A percentile compares a stretch with the other conserved stretches of the same genome.
These are phyloP conservation scores for Andrena marginata DNA, from an alignment of 2,888 invertebrate genomes.

Conservation along the genomic window DNA sequence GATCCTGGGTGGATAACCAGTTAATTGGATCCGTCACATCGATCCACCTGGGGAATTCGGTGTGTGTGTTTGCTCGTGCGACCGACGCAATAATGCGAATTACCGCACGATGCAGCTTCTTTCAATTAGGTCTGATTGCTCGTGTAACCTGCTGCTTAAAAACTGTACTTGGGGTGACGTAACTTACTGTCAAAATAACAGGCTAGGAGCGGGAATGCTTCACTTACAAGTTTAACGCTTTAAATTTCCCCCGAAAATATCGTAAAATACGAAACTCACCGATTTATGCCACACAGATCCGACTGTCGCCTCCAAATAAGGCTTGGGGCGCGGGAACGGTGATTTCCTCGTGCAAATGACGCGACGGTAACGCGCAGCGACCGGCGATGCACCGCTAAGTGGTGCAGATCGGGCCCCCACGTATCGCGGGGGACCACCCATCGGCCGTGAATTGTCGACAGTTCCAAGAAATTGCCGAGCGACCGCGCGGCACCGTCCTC, in stretches of 20 bases:
- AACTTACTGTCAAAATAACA: no score
- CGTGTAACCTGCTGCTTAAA: no score
- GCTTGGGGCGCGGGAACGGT: background rate
- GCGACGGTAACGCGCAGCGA: background rate
- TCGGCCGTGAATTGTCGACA: conserved; percentile 71
- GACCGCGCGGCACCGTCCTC: conserved; percentile 51
- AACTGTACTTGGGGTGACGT: no score
- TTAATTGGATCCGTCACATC: conserved; percentile 74
- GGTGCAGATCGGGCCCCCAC: conserved; percentile 62
- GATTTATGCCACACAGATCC: background rate
- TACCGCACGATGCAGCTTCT: background rate
- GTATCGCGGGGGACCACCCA: conserved; percentile 75
- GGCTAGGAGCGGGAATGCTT: no score
- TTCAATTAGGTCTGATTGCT: no score
- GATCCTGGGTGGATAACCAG: conserved; percentile 68
- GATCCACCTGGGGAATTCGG: conserved; percentile 41
- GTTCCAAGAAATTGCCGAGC: conserved; percentile 74
- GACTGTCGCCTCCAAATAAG: background rate
- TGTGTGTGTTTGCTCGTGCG: conserved; percentile 28
- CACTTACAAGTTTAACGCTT: no score
- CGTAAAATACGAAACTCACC: background rate
- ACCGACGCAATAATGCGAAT: background rate
- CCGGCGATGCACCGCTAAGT: conserved; percentile 42
- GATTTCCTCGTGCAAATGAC: conserved; percentile 16
- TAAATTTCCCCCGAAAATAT: no score